Base-by-base conservation (phyloP, 2,888 invertebrate genomes). In the Gastracanthus pulcherrimus region DNA sequence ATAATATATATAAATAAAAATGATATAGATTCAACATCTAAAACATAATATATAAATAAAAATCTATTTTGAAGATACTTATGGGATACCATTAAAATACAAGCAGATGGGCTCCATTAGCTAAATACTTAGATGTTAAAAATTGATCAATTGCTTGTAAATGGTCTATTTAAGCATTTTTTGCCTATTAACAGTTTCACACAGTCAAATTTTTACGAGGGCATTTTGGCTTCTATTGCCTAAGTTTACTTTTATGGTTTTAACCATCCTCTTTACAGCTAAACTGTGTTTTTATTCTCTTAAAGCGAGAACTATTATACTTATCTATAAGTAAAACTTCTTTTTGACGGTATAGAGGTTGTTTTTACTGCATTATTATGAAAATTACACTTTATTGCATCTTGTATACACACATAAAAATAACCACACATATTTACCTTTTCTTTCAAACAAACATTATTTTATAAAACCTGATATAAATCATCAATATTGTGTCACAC, bases 181-280 rank as follows among this genome's bases (percentile, higher is more conserved):
- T 3, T 19, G 29, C 5, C 45, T 5, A 45, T n/a, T n/a, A 5
- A 16, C 45, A n/a, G 13, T 45, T 45, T 45, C 45, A 45, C n/a
- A 45, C 45, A 16, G 13, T 41, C 13, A 41, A 9, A 9, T 31
- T 70, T 70, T 70, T 45, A 45, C 23, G 45, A 51, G 67, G 13
- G 2, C 13, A 55, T 51, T 70, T 51, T 70, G 13, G 29, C 23
- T 0, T 26, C 34, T 36, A 55, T 58, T 29, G 38, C 9, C 58
- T 58, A 7, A 3, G 34, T 41, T 55, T 55, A 26, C 58, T 23
- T 51, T 51, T 11, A 51, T 11, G 11, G 3, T 19, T 0, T 23
- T 34, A 36, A 60, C 60, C 31, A 41, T 72, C 58, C 72, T 31
- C 60, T 72, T 72, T 72, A 60, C 41, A 72, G 23, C 26, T 23